These are phyloP conservation scores for Bradypus variegatus DNA, from an alignment of 2,797 vertebrate genomes.

Conservation along the genomic window DNA sequence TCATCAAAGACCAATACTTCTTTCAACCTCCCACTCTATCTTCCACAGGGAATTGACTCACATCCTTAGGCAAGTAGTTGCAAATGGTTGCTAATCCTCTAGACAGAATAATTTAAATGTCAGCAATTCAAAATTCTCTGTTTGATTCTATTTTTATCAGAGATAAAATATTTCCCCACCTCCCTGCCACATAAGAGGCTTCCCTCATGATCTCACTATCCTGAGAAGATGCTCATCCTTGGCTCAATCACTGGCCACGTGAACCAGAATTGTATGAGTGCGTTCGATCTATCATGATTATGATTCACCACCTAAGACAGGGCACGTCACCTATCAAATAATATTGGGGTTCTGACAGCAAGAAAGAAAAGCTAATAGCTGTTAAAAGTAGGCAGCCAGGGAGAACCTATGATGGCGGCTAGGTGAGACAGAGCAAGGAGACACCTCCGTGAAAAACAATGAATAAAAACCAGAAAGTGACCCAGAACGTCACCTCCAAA, in stretches of 20 bases:
- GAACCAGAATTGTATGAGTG: not conserved
- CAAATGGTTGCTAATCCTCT: not conserved
- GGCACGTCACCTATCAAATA: not conserved
- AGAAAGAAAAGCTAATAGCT: not conserved
- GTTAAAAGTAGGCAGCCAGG: not conserved
- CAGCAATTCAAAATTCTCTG: not conserved
- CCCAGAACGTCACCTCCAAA: too few species aligned
- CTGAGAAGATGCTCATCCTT: not conserved
- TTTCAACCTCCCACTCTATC: not conserved
- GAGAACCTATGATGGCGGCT: too few species aligned
- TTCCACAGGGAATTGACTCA: not conserved
- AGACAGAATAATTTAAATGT: not conserved
- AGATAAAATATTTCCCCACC: not conserved
- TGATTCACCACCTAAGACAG: not conserved
- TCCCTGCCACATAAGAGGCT: not conserved
- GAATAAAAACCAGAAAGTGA: too few species aligned
- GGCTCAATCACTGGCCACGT: not conserved
- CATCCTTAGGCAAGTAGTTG: not conserved
- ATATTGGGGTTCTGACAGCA: not conserved
- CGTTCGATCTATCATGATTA: not conserved
- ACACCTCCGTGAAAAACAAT: too few species aligned
- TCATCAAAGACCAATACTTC: not conserved
- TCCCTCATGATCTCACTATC: not conserved
- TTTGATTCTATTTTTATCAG: not conserved
- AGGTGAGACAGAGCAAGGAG: too few species aligned